phyloP scores from a whole-genome alignment of 2,797 vertebrate species.

The Hyperoplus immaculatus region DNA sequence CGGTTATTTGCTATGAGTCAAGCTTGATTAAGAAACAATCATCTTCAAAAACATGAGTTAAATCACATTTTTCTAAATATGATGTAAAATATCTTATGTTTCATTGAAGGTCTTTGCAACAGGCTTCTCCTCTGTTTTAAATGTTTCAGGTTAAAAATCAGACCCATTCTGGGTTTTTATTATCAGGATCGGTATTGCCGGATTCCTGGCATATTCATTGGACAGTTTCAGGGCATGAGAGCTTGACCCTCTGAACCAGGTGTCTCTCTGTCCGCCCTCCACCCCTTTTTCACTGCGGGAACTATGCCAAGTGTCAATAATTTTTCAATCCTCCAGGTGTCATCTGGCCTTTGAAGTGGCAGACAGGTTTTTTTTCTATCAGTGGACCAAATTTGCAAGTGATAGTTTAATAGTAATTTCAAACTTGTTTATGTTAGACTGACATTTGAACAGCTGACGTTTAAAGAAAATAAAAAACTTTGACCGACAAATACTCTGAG shows the following conservation, averaged over 20 bases:
- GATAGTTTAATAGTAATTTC: not conserved
- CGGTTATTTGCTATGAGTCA: not conserved
- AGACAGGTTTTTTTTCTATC: not conserved
- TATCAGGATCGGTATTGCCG: not conserved
- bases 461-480: conserved; percentile 7
- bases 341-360: conserved; percentile 17
- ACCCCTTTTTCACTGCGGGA: conserved; percentile 9
- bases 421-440: too few relatives aligned
- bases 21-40: not conserved
- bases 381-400: not conserved
- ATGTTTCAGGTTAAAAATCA: not conserved
- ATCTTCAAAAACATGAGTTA: not conserved
- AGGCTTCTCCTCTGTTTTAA: not conserved
- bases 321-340: conserved; percentile 30
- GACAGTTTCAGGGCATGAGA: conserved; percentile 15
- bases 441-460: conserved; percentile 10
- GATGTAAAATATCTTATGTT: not conserved
- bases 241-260: conserved; percentile 45
- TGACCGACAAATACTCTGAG: conserved; percentile 16
- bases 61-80: not conserved
- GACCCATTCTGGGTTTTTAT: not conserved
- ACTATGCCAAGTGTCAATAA: conserved; percentile 38
- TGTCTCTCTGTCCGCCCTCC: conserved; percentile 27
- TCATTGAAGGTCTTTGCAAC: not conserved
- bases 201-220: conserved; percentile 42